Percentiles rank a stretch among this genome's conserved stretches.
phyloP scores from a whole-genome alignment of 2,797 vertebrate species.

The Nyctibius grandis region DNA sequence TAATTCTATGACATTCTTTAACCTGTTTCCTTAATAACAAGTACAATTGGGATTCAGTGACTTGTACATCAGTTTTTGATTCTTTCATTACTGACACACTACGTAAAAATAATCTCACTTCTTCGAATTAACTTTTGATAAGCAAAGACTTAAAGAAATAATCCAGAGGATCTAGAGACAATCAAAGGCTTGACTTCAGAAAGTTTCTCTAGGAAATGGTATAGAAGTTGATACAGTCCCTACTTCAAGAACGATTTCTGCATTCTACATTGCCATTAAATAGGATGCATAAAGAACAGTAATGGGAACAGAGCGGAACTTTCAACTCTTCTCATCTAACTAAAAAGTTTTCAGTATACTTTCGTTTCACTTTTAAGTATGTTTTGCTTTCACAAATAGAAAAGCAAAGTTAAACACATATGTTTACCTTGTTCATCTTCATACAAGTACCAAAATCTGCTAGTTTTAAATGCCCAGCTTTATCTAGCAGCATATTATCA shows the following conservation, averaged over 20 bases:
- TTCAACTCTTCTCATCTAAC: neutral
- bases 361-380: neutral
- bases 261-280: neutral
- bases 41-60: neutral
- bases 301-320: neutral
- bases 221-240: neutral
- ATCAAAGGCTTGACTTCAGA: neutral
- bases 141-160: neutral
- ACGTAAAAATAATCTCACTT: neutral
- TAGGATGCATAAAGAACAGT: neutral
- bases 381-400: neutral
- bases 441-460: constrained; percentile 99
- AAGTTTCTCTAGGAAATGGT: neutral
- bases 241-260: neutral
- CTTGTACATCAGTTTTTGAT: neutral
- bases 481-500: constrained; percentile 99
- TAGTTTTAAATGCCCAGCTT: constrained; percentile 96
- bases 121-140: neutral
- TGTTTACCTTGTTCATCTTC: constrained; percentile 98
- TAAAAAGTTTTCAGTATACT: neutral
- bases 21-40: neutral
- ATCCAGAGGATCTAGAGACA: neutral
- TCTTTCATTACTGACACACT: neutral
- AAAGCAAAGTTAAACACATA: neutral
- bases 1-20: neutral